These are phyloP conservation scores for Drosophila melanica DNA, from an alignment of 1,140 invertebrate genomes.

Conservation along the genomic window DNA sequence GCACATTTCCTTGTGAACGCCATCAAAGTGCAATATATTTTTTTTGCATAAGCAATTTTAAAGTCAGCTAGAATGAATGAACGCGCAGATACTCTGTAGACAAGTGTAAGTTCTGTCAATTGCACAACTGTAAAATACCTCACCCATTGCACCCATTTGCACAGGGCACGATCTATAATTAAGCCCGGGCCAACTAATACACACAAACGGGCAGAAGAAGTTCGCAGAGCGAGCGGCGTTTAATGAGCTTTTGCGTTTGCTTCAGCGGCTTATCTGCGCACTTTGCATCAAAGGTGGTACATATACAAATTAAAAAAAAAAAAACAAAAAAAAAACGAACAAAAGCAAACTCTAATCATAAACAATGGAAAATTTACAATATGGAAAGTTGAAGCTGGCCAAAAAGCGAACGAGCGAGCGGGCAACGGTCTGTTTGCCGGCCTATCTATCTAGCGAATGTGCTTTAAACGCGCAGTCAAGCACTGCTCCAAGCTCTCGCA, in stretches of 20 bases:
- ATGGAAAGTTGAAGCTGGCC: constrained; percentile 59
- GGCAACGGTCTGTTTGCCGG: constrained; percentile 9
- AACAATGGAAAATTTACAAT: constrained; percentile 78
- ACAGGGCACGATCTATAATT: neutral
- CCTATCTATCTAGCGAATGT: constrained; percentile 51
- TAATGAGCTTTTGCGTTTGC: constrained; percentile 36
- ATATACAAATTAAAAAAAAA: constrained; percentile 27
- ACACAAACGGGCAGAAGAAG: neutral
- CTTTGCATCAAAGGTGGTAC: constrained; percentile 44
- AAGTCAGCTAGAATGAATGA: neutral
- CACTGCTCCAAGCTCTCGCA: constrained; percentile 29
- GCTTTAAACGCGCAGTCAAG: constrained; percentile 20
- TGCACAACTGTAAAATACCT: neutral
- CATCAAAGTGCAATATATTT: constrained; percentile 42
- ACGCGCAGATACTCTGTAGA: neutral
- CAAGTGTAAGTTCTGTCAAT: neutral
- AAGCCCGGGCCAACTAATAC: constrained; percentile 7
- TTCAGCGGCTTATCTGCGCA: constrained; percentile 39
- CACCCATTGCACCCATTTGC: neutral
- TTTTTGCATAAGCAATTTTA: neutral
- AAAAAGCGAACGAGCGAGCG: constrained; percentile 15
- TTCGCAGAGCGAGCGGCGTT: neutral
- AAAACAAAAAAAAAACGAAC: constrained; percentile 20
- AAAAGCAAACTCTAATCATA: constrained; percentile 63
- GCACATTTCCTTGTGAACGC: constrained; percentile 46